Conservation (phyloP, 2,888 invertebrate genomes). For the Synergus itoensis region DNA sequence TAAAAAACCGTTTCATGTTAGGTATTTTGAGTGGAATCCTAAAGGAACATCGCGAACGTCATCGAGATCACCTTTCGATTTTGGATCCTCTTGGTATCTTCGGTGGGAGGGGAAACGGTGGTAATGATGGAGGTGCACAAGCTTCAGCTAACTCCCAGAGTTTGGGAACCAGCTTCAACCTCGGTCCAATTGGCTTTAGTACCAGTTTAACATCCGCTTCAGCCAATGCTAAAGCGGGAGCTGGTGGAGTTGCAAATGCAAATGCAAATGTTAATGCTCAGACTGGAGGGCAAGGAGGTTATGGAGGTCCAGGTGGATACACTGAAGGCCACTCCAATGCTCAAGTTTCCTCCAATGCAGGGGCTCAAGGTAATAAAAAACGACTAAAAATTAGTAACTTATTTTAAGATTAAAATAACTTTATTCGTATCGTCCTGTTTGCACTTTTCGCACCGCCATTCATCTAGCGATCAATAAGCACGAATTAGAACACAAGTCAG, state of each 20-base stretch:
- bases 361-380: conserved; percentile 35
- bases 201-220: conserved; percentile 59
- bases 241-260: conserved; percentile 39
- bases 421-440: background rate
- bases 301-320: conserved; percentile 30
- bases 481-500: conserved; percentile 2
- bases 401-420: background rate
- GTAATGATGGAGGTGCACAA: conserved; percentile 1
- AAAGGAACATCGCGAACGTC: background rate
- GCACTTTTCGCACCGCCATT: conserved; percentile 36
- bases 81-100: conserved; percentile 70
- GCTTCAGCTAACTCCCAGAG: conserved; percentile 59
- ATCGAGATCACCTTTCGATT: conserved; percentile 11
- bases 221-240: conserved; percentile 61
- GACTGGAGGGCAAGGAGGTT: conserved; percentile 45
- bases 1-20: background rate
- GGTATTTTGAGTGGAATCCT: conserved; percentile 2
- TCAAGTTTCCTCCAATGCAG: conserved; percentile 45
- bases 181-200: conserved; percentile 67
- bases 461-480: background rate
- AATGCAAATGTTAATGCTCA: conserved; percentile 44
- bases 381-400: background rate
- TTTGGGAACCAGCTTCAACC: conserved; percentile 60
- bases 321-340: conserved; percentile 42
- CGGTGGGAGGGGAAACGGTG: conserved; percentile 43